phyloP scores from a whole-genome alignment of 2,113 vertebrate species.

The Callospermophilus lateralis region DNA sequence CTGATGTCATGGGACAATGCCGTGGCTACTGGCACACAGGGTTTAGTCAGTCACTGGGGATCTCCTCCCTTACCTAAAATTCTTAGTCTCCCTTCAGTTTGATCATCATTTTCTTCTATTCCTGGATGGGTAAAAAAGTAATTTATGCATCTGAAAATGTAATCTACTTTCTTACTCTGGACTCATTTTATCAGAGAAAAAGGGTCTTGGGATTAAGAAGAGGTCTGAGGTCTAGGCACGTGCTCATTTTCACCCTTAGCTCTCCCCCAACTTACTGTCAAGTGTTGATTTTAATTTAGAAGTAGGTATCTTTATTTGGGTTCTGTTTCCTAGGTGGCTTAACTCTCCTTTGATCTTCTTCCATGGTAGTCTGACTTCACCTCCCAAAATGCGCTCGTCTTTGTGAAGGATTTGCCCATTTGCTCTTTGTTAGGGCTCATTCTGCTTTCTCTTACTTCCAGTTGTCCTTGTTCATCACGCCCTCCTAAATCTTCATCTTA shows the following conservation, averaged over 20 bases:
- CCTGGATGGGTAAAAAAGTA: background rate
- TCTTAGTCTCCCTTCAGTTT: background rate
- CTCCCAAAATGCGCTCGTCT: background rate
- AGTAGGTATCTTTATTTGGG: background rate
- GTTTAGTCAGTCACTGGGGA: background rate
- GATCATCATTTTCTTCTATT: slow-evolving; percentile 34
- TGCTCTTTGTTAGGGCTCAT: background rate
- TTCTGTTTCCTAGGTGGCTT: background rate
- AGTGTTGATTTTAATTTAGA: background rate
- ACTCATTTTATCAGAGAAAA: background rate
- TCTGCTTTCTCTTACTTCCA: background rate
- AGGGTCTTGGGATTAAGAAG: background rate
- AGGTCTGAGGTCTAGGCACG: background rate
- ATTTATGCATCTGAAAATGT: background rate
- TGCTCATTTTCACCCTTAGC: background rate
- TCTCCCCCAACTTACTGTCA: background rate
- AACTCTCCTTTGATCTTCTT: background rate
- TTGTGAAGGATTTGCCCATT: background rate
- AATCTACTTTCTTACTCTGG: background rate
- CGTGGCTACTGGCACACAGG: background rate
- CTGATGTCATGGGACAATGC: background rate
- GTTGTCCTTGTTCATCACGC: background rate
- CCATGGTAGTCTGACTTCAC: background rate
- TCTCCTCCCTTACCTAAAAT: background rate
- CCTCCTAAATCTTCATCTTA: background rate